Conservation (phyloP, 2,113 vertebrate genomes). For the Sylvia atricapilla region DNA sequence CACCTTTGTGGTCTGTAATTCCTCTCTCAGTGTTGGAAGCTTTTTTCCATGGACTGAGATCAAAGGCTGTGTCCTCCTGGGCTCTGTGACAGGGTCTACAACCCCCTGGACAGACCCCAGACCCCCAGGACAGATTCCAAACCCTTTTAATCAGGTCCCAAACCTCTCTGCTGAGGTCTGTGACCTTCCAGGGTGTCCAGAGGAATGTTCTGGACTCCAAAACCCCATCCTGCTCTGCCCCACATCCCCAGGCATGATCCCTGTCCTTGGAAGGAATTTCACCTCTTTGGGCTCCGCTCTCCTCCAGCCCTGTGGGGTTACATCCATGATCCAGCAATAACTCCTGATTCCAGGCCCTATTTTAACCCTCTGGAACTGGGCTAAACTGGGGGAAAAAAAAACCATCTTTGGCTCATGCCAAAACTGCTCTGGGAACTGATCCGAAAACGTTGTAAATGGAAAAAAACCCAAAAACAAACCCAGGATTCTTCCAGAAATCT, state of each 20-base stretch:
- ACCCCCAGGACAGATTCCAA: no score
- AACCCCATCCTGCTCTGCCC: background rate
- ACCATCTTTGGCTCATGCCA: accelerated
- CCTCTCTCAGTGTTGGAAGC: no score
- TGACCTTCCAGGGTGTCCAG: no score
- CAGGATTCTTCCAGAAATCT: background rate
- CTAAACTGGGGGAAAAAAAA: background rate
- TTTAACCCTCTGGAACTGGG: background rate
- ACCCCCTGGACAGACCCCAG: no score
- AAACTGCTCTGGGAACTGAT: background rate
- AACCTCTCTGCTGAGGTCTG: no score
- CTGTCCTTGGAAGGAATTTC: background rate
- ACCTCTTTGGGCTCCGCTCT: background rate
- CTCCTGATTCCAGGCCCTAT: background rate
- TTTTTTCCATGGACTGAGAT: no score
- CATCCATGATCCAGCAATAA: background rate
- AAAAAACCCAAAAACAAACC: no score
- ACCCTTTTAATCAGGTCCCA: no score
- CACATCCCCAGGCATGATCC: accelerated
- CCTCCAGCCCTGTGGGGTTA: background rate
- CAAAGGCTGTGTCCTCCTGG: no score
- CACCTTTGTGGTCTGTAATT: no score
- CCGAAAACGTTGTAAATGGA: accelerated
- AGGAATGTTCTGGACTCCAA: no score
- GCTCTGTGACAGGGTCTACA: no score